Evolutionary conservation across 1,140 invertebrate species (phyloP).

Genomic region (Sycophila sp.): DNA sequence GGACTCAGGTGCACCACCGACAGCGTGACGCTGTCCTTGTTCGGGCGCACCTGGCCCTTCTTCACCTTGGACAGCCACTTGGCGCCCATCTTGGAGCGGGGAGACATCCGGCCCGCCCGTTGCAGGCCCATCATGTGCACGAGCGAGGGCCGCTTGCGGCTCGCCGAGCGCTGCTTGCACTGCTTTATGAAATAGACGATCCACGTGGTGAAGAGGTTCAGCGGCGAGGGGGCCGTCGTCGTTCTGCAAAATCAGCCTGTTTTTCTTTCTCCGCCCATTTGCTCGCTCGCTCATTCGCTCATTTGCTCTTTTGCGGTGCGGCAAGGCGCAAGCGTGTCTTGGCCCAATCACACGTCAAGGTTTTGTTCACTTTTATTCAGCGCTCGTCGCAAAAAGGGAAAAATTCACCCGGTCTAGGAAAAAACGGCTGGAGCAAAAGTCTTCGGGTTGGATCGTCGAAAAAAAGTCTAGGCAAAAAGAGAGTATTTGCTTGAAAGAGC

Average conservation of each 20-base stretch:
- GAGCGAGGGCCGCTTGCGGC: conserved; percentile 82
- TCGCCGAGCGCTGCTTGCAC: conserved; percentile 74
- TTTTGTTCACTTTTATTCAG: too few relatives aligned
- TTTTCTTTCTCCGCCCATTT: too few relatives aligned
- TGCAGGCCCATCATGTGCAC: conserved; percentile 85
- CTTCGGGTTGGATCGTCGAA: too few relatives aligned
- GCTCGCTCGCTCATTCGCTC: too few relatives aligned
- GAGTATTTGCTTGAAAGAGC: too few relatives aligned
- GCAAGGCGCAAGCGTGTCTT: too few relatives aligned
- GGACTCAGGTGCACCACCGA: conserved; percentile 82
- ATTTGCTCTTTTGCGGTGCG: too few relatives aligned
- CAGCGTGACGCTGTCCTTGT: conserved; percentile 74
- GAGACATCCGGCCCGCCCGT: conserved; percentile 76
- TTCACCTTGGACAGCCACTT: conserved; percentile 89
- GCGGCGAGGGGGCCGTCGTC: conserved; percentile 95
- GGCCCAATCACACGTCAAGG: too few relatives aligned
- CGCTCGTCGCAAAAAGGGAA: too few relatives aligned
- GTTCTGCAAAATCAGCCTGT: conserved; percentile 72
- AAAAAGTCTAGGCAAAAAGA: too few relatives aligned
- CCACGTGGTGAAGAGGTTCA: conserved; percentile 96
- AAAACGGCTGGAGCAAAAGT: too few relatives aligned
- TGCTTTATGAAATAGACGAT: conserved; percentile 86
- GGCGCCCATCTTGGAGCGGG: conserved; percentile 83
- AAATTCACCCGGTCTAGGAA: too few relatives aligned
- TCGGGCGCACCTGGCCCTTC: conserved; percentile 77